Base-by-base conservation (phyloP, 2,113 vertebrate species). In the Orcinus orca region DNA sequence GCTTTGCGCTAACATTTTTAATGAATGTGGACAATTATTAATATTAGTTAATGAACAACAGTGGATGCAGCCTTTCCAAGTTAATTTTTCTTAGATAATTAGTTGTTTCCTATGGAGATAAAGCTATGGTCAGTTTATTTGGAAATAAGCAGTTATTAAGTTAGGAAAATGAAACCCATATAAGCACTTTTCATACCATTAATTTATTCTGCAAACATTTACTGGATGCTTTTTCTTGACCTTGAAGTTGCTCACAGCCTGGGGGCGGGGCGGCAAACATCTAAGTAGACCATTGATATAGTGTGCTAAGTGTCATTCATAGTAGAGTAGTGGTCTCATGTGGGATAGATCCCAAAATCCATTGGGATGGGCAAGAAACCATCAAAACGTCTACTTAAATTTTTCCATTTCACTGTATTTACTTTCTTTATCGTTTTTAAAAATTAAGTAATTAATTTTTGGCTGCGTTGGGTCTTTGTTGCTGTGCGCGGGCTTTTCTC, bases 71-170 rank as follows among this genome's bases (percentile, higher is more conserved):
- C 79, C 74, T 97, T 97, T 89, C 73, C 86, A 95, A 79, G 73
- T 89, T 97, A 97, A 97, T 98, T 96, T 97, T 97, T 96, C 93
- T 93, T 95, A 88, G 62, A 55, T 96, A 93, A 97, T 97, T 97
- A 84, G 90, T 95, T 96, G 67, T 97, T 96, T 97, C 73, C 92
- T 96, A 33, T 96, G 55, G 92, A 90, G 85, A 84, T 91, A 62
- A 96, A 95, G 50, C 77, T 96, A 85, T 96, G 96, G 90, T 91
- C 83, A 97, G 86, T 97, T 95, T 97, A 88, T 93, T 95, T 96
- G 86, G 62, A 97, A 97, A 92, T 97, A 94, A 94, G 60, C 76
- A 92, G 92, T 74, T 96, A 96, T 8, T 97, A 97, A 96, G 92
- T 96, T 96, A 92, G 89, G 73, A 97, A 95, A 96, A 87, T 96